Conservation (phyloP, 2,888 invertebrate genomes). For the Eremobia ochroleuca region DNA sequence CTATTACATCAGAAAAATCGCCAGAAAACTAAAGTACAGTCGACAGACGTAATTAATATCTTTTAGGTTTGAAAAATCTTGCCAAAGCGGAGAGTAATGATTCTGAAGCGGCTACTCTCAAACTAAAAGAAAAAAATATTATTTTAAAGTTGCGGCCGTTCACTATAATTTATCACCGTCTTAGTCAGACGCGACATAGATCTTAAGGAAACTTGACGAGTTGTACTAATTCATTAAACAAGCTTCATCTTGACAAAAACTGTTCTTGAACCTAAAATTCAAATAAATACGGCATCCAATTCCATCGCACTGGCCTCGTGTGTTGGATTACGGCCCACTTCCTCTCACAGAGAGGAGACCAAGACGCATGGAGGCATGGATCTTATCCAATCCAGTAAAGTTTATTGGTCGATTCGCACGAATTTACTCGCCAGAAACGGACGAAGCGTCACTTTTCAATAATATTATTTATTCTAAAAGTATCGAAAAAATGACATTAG, state of each 20-base stretch:
- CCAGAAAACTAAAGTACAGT: neutral
- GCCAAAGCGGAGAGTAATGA: constrained; percentile 24
- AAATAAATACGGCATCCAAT: neutral
- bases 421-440: neutral
- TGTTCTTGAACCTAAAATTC: neutral
- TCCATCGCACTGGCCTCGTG: neutral
- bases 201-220: neutral
- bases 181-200: neutral
- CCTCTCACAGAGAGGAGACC: neutral
- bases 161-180: constrained; percentile 16
- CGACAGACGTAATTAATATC: constrained; percentile 17
- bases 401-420: neutral
- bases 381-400: neutral
- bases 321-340: neutral
- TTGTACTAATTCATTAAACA: neutral
- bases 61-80: constrained; percentile 21
- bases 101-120: neutral
- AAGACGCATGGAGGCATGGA: no score
- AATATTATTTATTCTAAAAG: no score
- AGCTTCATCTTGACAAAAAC: neutral
- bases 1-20: neutral
- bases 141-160: neutral
- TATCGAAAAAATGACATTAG: no score
- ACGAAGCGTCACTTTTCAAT: no score
- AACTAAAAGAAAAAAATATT: constrained; percentile 8